Base-by-base conservation (phyloP, 1,140 invertebrate genomes). In the Hycleus phaleratus region DNA sequence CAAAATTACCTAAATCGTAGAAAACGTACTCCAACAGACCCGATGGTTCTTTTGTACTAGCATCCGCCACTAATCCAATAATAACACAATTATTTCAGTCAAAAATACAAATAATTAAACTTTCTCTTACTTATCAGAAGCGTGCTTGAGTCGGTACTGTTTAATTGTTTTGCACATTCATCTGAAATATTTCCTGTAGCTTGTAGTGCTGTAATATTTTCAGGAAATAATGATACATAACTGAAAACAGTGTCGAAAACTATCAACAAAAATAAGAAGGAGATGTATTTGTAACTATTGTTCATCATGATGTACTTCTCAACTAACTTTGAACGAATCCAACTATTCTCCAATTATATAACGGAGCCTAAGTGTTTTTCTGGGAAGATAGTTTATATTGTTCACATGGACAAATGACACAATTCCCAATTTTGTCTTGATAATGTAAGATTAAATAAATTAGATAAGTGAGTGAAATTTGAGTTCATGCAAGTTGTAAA, bases 161-260 rank as follows among this genome's bases (percentile, higher is more conserved):
- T 11, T 26, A 5, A 26, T 10, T 32, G 46, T n/a, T 11, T 9
- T 8, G 2, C 4, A 6, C 25, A 25, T 26, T 48, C 46, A 2
- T 48, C 24, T 26, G 46, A 25, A 8, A 26, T 25, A 10, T 46
- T 18, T 11, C 49, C 54, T n/a, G 12, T 18, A 12, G 38, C 48
- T 9, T 5, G 18, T 2, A 47, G 26, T 9, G 38, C 18, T 52
- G 46, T 26, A 18, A 11, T 38, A 5, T 48, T 39, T 18, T 26
- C 59, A 10, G 38, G 26, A 32, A 32, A 42, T 25, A 32, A 48
- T 10, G 47, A 38, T 25, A 38, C 18, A 26, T 56, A 47, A 32
- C 32, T 49, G 1, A 48, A 44, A 26, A 56, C 43, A 48, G 53
- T 56, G 12, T 49, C 12, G 2, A 46, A 53, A 49, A 46, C 56